Conservation (phyloP, 2,113 vertebrate species). For the Hystrix cristata region DNA sequence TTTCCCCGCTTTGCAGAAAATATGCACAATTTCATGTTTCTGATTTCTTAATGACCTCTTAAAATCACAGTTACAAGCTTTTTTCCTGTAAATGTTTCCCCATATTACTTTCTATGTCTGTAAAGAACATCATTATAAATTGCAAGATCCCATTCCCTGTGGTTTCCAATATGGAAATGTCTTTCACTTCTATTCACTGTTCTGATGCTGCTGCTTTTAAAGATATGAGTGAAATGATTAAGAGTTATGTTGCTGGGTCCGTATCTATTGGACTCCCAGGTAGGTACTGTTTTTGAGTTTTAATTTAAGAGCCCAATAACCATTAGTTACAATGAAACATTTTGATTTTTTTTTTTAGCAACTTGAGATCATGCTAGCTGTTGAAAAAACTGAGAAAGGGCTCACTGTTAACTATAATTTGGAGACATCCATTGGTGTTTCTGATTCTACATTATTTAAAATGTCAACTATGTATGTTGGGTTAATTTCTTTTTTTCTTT, state of each 20-base stretch:
- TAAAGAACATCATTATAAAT: slow-evolving; percentile 15
- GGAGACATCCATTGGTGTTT: not conserved
- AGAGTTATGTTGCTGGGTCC: not conserved
- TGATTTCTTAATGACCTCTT: slow-evolving; percentile 1
- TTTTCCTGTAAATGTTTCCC: not conserved
- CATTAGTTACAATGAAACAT: not conserved
- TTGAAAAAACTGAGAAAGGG: not conserved
- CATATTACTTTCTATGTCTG: not conserved
- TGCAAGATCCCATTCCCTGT: not conserved
- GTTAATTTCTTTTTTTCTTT: not conserved
- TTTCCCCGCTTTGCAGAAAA: not conserved
- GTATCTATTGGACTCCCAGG: not conserved
- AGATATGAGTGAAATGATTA: not conserved
- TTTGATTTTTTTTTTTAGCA: not conserved
- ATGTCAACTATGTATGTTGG: not conserved
- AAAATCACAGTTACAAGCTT: not conserved
- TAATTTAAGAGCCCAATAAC: not conserved
- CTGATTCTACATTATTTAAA: slow-evolving; percentile 36
- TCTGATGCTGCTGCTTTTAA: slow-evolving; percentile 13
- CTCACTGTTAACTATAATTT: not conserved
- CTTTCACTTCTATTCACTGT: not conserved
- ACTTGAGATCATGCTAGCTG: not conserved
- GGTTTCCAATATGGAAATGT: slow-evolving; percentile 17
- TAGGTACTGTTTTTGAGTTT: not conserved
- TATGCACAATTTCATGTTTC: not conserved